Percentiles rank a stretch among this genome's conserved stretches.
Conservation (phyloP, 2,797 vertebrate genomes). For the Lagorchestes hirsutus region DNA sequence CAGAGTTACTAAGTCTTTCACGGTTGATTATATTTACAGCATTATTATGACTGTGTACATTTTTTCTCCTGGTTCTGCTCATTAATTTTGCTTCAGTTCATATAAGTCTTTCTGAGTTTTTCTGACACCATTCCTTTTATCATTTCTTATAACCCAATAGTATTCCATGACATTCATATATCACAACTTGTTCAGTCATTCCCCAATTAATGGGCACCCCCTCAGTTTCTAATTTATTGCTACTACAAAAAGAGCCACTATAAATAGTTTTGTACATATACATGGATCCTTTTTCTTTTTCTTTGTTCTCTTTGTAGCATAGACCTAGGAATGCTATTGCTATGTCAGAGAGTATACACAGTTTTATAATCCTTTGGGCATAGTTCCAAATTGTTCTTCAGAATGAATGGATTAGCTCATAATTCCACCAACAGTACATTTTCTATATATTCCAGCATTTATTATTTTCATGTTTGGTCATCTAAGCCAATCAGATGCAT, state of each 20-base stretch:
- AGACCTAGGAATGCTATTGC: too few relatives aligned
- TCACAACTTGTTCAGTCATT: not conserved
- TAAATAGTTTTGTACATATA: not conserved
- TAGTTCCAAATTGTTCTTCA: not conserved
- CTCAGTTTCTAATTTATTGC: not conserved
- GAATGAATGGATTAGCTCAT: not conserved
- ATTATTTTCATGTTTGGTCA: not conserved
- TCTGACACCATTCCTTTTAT: not conserved
- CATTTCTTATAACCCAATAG: not conserved
- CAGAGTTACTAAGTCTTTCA: not conserved
- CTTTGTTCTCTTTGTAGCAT: not conserved
- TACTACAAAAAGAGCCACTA: not conserved
- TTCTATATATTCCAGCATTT: not conserved
- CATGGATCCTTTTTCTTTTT: not conserved
- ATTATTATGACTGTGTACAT: not conserved
- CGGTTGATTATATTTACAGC: not conserved
- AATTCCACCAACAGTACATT: not conserved
- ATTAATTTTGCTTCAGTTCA: not conserved
- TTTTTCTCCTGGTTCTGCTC: not conserved
- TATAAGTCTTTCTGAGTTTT: not conserved
- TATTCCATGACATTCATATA: not conserved
- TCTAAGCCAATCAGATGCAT: not conserved
- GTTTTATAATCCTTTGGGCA: not conserved
- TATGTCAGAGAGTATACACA: too few relatives aligned
- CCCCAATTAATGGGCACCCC: not conserved